phyloP scores from a whole-genome alignment of 2,797 vertebrate genomes.

The Rhinophrynus dorsalis region DNA sequence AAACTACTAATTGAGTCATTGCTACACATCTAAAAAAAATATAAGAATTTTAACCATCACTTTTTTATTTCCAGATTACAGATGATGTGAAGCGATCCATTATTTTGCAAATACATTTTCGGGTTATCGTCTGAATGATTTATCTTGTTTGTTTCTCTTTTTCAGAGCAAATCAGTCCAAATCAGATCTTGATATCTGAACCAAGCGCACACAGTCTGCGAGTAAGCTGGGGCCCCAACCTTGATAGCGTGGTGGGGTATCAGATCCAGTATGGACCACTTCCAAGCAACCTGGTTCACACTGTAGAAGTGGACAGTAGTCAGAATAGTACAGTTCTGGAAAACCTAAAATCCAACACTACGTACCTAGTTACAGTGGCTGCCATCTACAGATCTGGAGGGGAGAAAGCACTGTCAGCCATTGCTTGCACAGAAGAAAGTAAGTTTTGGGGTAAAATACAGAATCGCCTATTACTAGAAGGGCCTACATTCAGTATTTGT shows the following conservation, averaged over 20 bases:
- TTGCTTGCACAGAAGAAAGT: conserved; percentile 86
- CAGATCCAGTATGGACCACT: conserved; percentile 81
- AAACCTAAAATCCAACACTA: conserved; percentile 80
- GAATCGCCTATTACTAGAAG: too few relatives aligned
- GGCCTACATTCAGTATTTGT: too few relatives aligned
- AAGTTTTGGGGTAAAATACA: conserved; percentile 57
- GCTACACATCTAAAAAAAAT: too few relatives aligned
- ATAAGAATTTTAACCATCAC: too few relatives aligned
- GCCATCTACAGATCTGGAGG: conserved; percentile 76
- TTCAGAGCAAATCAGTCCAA: conserved; percentile 76
- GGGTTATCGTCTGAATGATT: too few relatives aligned
- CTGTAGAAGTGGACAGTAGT: conserved; percentile 66
- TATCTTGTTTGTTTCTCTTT: not conserved
- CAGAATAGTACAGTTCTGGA: conserved; percentile 79
- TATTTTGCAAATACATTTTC: not conserved
- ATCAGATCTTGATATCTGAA: conserved; percentile 78
- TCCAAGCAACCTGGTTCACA: conserved; percentile 66
- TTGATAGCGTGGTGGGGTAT: conserved; percentile 68
- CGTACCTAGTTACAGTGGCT: conserved; percentile 87
- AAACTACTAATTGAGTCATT: too few relatives aligned
- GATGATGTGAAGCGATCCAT: too few relatives aligned
- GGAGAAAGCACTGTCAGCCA: conserved; percentile 86
- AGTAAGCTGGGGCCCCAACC: conserved; percentile 85
- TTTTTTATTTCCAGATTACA: too few relatives aligned
- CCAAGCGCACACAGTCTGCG: conserved; percentile 74